These are phyloP conservation scores for Erpobdella octoculata DNA, from an alignment of 2,888 invertebrate genomes.

Conservation along the genomic window DNA sequence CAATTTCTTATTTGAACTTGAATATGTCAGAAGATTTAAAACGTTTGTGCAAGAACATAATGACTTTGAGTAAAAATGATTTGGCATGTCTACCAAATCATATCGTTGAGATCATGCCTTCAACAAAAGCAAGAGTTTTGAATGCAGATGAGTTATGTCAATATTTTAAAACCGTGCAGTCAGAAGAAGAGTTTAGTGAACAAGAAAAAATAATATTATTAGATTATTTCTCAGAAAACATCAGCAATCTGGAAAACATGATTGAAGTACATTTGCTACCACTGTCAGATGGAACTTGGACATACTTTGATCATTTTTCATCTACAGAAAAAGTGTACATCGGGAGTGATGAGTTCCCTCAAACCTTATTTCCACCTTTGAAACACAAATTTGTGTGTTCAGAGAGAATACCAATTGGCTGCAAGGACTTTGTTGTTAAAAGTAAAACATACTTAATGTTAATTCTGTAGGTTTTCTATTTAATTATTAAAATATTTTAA, in stretches of 20 bases:
- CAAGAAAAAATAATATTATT: background rate
- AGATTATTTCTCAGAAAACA: constrained; percentile 20
- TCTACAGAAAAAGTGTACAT: constrained; percentile 17
- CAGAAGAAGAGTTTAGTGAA: background rate
- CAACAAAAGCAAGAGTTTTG: too few species aligned
- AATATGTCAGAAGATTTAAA: background rate
- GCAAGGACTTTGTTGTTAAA: background rate
- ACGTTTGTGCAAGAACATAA: constrained; percentile 26
- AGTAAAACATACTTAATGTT: background rate
- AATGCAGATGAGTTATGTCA: constrained; percentile 26
- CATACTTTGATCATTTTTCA: constrained; percentile 23
- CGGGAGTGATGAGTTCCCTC: constrained; percentile 17
- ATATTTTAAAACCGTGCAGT: constrained; percentile 15
- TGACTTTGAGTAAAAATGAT: constrained; percentile 22
- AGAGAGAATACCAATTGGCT: background rate
- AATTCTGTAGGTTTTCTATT: too few species aligned
- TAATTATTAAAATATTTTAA: background rate
- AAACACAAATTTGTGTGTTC: background rate
- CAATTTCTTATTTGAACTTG: background rate
- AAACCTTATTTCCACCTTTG: background rate
- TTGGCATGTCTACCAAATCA: constrained; percentile 33
- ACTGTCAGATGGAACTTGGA: constrained; percentile 34
- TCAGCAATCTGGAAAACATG: constrained; percentile 9
- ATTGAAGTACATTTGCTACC: constrained; percentile 35
- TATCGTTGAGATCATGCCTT: constrained; percentile 31